Conservation (phyloP, 2,888 invertebrate genomes). For the Trichogramma evanescens region DNA sequence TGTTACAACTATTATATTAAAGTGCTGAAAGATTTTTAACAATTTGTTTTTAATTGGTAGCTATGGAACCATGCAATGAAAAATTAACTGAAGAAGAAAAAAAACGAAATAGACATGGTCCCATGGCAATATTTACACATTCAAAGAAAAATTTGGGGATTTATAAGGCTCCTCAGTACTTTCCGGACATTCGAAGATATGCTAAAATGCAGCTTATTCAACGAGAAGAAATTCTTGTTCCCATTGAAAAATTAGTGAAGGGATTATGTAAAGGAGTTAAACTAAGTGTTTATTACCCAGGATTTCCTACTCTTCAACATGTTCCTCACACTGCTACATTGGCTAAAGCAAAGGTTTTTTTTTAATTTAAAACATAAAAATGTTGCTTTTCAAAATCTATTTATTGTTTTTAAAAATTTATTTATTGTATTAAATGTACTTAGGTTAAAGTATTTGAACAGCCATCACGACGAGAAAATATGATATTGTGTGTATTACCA, state of each 20-base stretch:
- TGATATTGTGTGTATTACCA: constrained; percentile 65
- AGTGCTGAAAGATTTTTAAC: background rate
- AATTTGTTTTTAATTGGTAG: constrained; percentile 34
- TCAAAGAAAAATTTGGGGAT: constrained; percentile 55
- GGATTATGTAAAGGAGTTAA: constrained; percentile 66
- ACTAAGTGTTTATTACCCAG: constrained; percentile 70
- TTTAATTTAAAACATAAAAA: background rate
- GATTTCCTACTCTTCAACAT: constrained; percentile 88
- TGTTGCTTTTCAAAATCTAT: background rate
- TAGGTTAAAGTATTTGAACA: constrained; percentile 89
- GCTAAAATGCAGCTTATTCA: constrained; percentile 51
- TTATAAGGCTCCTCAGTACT: constrained; percentile 56
- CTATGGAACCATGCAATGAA: constrained; percentile 65
- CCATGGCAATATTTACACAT: constrained; percentile 75
- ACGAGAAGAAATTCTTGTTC: constrained; percentile 56
- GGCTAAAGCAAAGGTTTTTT: constrained; percentile 40
- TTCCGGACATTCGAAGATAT: constrained; percentile 55
- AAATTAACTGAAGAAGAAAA: constrained; percentile 64
- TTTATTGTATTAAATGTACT: constrained; percentile 1
- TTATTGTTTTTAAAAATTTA: background rate
- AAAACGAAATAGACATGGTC: constrained; percentile 75
- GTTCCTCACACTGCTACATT: constrained; percentile 64
- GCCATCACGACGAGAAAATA: constrained; percentile 71
- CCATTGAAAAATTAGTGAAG: constrained; percentile 54
- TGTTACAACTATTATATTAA: background rate